phyloP scores from a whole-genome alignment of 2,113 vertebrate species.

The Bujurquina vittata region DNA sequence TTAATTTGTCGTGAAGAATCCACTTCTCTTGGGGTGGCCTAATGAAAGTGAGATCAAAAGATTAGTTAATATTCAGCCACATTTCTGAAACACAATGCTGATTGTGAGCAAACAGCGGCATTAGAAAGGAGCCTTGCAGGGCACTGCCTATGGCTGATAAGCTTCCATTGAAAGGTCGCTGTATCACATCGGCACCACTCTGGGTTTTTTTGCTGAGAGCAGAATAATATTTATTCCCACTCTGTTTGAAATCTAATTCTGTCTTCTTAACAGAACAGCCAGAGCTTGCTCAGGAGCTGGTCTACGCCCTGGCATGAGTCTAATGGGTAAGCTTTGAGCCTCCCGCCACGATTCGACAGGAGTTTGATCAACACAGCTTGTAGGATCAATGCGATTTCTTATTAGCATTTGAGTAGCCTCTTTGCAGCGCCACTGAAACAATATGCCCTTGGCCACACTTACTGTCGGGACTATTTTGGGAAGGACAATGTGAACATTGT shows the following conservation, averaged over 20 bases:
- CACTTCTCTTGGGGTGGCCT: conserved; percentile 65
- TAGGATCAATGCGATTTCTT: conserved; percentile 45
- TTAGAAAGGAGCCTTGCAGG: conserved; percentile 61
- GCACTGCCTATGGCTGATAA: conserved; percentile 51
- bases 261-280: conserved; percentile 37
- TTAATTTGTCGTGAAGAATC: conserved; percentile 67
- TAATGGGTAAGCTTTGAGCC: conserved; percentile 42
- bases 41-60: conserved; percentile 80
- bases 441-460: conserved; percentile 33
- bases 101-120: conserved; percentile 71
- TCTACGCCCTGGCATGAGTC: conserved; percentile 12
- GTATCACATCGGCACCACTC: conserved; percentile 45
- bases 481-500: conserved; percentile 48
- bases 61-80: conserved; percentile 74
- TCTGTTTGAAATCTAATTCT: conserved; percentile 60
- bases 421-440: conserved; percentile 25
- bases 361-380: conserved; percentile 43
- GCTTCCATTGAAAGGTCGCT: conserved; percentile 50
- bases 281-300: conserved; percentile 4
- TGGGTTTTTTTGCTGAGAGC: conserved; percentile 43
- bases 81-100: conserved; percentile 75
- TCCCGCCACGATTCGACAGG: conserved; percentile 32
- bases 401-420: conserved; percentile 23
- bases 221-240: conserved; percentile 60
- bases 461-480: conserved; percentile 50